Evolutionary conservation across 2,797 vertebrate species (phyloP).

Genomic region (Sebastes oblongus): DNA sequence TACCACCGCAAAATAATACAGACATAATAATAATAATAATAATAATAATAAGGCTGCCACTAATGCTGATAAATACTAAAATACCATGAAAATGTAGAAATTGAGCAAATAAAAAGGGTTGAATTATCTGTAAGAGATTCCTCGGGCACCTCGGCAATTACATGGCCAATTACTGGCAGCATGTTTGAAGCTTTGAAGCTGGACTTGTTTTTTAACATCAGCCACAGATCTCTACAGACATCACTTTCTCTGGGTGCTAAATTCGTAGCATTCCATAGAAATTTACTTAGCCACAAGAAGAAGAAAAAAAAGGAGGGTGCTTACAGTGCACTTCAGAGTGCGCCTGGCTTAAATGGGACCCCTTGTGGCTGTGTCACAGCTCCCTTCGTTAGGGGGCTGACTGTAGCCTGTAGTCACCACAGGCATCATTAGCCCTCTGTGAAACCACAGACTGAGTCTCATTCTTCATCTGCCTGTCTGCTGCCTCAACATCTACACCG

Average conservation of each 20-base stretch:
- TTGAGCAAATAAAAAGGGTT: constrained; percentile 29
- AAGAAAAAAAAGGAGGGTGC: constrained; percentile 78
- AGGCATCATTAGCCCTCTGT: constrained; percentile 87
- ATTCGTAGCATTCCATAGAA: constrained; percentile 77
- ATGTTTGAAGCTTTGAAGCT: constrained; percentile 64
- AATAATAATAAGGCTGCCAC: constrained; percentile 18
- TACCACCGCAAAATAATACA: constrained; percentile 48
- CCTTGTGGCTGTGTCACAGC: constrained; percentile 86
- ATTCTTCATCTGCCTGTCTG: constrained; percentile 87
- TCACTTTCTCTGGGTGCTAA: constrained; percentile 70
- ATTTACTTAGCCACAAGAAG: constrained; percentile 78
- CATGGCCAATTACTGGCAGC: constrained; percentile 72
- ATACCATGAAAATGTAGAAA: neutral
- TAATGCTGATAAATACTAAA: constrained; percentile 10
- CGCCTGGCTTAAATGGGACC: constrained; percentile 83
- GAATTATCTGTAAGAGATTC: constrained; percentile 54
- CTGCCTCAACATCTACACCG: constrained; percentile 77
- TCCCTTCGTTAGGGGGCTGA: constrained; percentile 87
- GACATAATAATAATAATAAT: constrained; percentile 21
- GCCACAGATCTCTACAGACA: constrained; percentile 62
- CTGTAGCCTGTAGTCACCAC: constrained; percentile 85
- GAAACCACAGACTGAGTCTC: constrained; percentile 84
- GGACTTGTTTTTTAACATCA: constrained; percentile 73
- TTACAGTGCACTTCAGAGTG: constrained; percentile 85
- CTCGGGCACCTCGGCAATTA: constrained; percentile 60